Conservation (phyloP, 2,888 invertebrate genomes). For the Drosophila peninsularis region DNA sequence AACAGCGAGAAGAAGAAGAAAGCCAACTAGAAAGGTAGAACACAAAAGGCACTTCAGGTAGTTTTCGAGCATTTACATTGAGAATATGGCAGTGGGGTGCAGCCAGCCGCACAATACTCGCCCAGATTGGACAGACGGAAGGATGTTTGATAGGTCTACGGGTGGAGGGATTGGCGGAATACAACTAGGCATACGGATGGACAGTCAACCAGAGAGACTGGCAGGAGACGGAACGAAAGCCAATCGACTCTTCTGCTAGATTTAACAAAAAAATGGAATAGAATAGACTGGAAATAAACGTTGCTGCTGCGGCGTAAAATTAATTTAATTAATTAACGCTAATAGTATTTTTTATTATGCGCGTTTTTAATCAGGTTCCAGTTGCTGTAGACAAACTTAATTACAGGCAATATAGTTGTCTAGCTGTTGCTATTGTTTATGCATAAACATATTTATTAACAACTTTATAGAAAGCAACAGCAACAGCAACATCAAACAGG, state of each 20-base stretch:
- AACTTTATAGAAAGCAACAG: slow-evolving; percentile 45
- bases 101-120: not conserved
- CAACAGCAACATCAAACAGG: slow-evolving; percentile 1
- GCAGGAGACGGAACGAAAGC: not conserved
- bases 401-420: slow-evolving; percentile 48
- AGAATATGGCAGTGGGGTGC: no score
- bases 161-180: not conserved
- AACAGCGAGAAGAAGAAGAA: slow-evolving; percentile 16
- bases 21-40: not conserved
- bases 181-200: not conserved
- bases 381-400: slow-evolving; percentile 49
- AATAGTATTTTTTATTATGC: slow-evolving; percentile 56
- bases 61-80: slow-evolving; percentile 20
- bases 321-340: slow-evolving; percentile 74
- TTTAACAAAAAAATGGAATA: not conserved
- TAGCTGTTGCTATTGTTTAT: slow-evolving; percentile 57
- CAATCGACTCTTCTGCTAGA: not conserved
- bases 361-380: slow-evolving; percentile 46
- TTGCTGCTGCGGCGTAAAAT: slow-evolving; percentile 53
- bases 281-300: not conserved
- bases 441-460: slow-evolving; percentile 66
- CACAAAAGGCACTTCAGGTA: slow-evolving; percentile 44
- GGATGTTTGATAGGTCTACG: not conserved
- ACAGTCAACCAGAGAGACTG: not conserved
- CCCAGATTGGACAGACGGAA: no score